Evolutionary conservation across 2,113 vertebrate genomes (phyloP).

Genomic region (Pterocles burchelli): DNA sequence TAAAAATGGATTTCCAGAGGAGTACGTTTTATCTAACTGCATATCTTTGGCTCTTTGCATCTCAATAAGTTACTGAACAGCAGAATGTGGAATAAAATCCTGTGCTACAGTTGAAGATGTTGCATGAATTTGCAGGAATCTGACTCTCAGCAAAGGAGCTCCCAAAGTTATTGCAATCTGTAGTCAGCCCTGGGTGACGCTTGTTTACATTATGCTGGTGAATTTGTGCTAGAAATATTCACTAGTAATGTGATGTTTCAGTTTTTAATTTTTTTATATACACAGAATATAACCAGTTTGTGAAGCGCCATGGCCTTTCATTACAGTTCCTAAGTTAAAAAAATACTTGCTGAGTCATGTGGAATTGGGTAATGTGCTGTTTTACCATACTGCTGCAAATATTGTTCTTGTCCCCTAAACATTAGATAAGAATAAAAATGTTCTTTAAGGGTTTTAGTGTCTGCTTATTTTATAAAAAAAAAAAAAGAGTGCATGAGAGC

Average conservation of each 20-base stretch:
- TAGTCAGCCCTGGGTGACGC: not conserved
- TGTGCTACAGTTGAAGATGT: not conserved
- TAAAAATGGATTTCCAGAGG: not conserved
- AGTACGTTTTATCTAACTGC: not conserved
- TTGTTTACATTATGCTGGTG: not conserved
- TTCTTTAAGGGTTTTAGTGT: not conserved
- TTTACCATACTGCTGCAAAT: not conserved
- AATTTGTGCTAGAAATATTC: not conserved
- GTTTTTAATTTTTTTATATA: not conserved
- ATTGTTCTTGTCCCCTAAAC: not conserved
- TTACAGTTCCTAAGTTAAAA: not conserved
- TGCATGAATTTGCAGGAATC: not conserved
- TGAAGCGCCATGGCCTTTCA: not conserved
- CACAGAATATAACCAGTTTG: not conserved
- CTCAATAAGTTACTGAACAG: not conserved
- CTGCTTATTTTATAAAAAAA: not conserved
- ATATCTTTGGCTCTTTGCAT: not conserved
- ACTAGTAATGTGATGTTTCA: not conserved
- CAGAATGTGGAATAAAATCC: not conserved
- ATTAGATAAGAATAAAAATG: conserved; percentile 13
- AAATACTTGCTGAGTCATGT: not conserved
- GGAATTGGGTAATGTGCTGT: not conserved
- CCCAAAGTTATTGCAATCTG: not conserved
- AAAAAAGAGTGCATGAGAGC: not conserved
- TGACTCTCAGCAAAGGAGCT: not conserved